Evolutionary conservation across 2,888 invertebrate genomes (phyloP), one percentile per base, ranked within the genome.

Genomic region (Halictus ligatus): DNA sequence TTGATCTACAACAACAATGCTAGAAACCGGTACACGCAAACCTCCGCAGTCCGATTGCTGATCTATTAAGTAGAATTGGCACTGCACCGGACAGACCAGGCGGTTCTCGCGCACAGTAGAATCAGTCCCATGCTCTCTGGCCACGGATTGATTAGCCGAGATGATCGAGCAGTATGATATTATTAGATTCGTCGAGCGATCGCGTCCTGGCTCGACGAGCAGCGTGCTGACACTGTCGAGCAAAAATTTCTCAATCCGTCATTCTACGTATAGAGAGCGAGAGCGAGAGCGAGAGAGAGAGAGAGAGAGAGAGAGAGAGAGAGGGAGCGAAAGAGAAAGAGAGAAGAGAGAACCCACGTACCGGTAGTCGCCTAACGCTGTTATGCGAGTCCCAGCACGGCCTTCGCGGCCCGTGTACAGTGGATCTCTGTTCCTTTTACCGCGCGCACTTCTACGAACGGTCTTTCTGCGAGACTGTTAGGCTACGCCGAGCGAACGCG

Each of bases 181-280:
- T 35, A 35, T 18, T 29, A 18, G 29, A 15, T 67, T 67, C 35
- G 67, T 67, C 67, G 58, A 46, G 35, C 48, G 35, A 40, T 13
- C 21, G 35, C 72, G 18, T 72, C 21, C 48, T 48, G 10, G 6
- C 60, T 67, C 7, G 46, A 12, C 69, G 83, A 76, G 25, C 18
- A 46, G 8, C 40, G 75, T 72, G 67, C 58, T 71, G 75, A 48
- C 50, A 89, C 89, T 87, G 60, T 0, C 58, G 29, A 60, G 35
- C 48, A 67, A 58, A 46, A 48, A 73, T 81, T 79, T 12, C 67
- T 21, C 4, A 54, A 43, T 48, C 60, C n/a, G 46, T 71, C 43
- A 35, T 8, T 21, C 21, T 8, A 21, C 21, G 60, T 35, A 35
- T 35, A 25, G 25, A 13, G 25, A 13, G 64, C 0, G 67, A 35